Conservation (phyloP, 64 coral and sea anemone species). For the Stylophora pistillata region DNA sequence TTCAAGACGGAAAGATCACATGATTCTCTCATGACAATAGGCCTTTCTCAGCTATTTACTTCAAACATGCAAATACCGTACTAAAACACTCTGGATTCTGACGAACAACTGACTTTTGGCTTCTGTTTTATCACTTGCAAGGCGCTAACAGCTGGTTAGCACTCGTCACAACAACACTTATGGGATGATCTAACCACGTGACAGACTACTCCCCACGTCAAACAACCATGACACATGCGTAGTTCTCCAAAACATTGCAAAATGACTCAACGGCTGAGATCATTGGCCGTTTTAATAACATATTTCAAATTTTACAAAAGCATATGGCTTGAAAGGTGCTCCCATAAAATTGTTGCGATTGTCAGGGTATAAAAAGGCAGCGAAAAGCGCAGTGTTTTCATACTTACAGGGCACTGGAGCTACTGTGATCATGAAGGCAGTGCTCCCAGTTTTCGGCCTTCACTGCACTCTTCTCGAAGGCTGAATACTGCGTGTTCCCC, state of each 20-base stretch:
- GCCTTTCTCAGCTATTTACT: too few species aligned
- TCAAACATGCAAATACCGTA: too few species aligned
- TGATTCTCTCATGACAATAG: too few species aligned
- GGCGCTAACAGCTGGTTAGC: not conserved
- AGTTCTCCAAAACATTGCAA: not conserved
- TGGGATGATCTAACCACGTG: not conserved
- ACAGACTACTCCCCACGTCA: not conserved
- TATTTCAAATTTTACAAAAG: not conserved
- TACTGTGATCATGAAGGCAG: constrained; percentile 96
- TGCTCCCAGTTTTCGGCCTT: constrained; percentile 68
- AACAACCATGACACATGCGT: constrained; percentile 4
- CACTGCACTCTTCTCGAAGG: constrained; percentile 64
- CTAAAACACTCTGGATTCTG: too few species aligned
- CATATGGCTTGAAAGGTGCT: constrained; percentile 32
- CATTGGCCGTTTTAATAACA: constrained; percentile 21
- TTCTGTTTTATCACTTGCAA: not conserved
- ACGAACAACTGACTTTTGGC: too few species aligned
- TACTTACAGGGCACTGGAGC: constrained; percentile 96
- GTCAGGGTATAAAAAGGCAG: constrained; percentile 67
- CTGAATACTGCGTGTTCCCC: constrained; percentile 90
- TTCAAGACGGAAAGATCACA: too few species aligned
- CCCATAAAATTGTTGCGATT: constrained; percentile 49
- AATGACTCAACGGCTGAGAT: not conserved
- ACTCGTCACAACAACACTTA: not conserved
- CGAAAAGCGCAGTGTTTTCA: not conserved